These are phyloP conservation scores for Vidua chalybeata DNA, from an alignment of 2,113 vertebrate species.

Conservation along the genomic window DNA sequence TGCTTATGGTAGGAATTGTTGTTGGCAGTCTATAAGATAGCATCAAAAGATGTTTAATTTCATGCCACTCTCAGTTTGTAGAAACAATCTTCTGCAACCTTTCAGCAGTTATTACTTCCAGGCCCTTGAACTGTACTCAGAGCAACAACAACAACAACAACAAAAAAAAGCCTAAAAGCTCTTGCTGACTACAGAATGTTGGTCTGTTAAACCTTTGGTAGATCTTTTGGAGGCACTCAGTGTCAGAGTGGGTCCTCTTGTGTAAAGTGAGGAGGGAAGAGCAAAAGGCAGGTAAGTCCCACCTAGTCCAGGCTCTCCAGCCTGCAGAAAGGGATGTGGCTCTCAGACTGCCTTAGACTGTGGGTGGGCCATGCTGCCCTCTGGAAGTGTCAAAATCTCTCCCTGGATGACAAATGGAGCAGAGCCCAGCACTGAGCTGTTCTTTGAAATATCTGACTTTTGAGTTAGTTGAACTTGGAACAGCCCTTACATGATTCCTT, in stretches of 20 bases:
- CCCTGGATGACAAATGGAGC: slow-evolving; percentile 30
- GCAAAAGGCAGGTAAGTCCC: not conserved
- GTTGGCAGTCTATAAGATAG: not conserved
- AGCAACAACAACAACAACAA: not conserved
- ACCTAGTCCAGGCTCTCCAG: not conserved
- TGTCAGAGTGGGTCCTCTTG: not conserved
- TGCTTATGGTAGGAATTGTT: not conserved
- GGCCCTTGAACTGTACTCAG: not conserved
- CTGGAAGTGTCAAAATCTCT: slow-evolving; percentile 38
- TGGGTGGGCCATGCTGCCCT: slow-evolving; percentile 9
- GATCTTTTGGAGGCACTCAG: not conserved
- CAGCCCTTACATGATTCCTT: not conserved
- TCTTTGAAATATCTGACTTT: slow-evolving; percentile 49
- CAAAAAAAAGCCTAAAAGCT: not conserved
- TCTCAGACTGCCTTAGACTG: not conserved
- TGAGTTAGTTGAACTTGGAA: slow-evolving; percentile 30
- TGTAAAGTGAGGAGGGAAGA: not conserved
- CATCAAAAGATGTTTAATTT: not conserved
- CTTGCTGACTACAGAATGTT: not conserved
- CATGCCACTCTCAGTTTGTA: not conserved
- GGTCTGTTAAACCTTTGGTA: not conserved
- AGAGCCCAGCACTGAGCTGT: slow-evolving; percentile 16
- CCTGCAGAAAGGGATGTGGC: not conserved
- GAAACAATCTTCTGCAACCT: not conserved
- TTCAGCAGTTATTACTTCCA: not conserved